Evolutionary conservation across 2,113 vertebrate genomes (phyloP).

Genomic region (Symphodus melops): DNA sequence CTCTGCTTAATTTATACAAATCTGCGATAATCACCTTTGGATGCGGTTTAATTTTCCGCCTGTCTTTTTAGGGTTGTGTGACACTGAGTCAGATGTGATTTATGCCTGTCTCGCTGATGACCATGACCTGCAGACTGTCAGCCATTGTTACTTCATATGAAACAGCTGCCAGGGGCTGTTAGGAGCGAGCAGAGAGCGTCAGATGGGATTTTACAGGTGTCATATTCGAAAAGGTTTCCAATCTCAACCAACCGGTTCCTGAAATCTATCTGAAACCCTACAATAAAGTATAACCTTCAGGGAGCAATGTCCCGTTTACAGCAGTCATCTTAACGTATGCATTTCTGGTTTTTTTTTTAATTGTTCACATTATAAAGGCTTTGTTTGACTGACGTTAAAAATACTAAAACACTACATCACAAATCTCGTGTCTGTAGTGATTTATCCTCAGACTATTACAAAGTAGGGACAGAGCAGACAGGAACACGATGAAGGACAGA

Average conservation of each 20-base stretch:
- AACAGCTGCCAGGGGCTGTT: constrained; percentile 67
- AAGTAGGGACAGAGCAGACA: constrained; percentile 9
- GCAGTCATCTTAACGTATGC: not conserved
- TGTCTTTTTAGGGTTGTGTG: constrained; percentile 46
- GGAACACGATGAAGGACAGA: constrained; percentile 10
- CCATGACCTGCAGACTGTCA: constrained; percentile 67
- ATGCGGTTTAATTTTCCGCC: constrained; percentile 37
- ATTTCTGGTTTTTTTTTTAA: not conserved
- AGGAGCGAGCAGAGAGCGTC: constrained; percentile 41
- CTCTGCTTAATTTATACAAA: constrained; percentile 18
- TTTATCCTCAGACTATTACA: not conserved
- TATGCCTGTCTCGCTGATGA: constrained; percentile 55
- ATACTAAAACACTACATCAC: constrained; percentile 1
- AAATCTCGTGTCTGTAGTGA: no score
- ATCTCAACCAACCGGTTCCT: constrained; percentile 9
- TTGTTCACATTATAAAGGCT: not conserved
- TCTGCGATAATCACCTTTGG: constrained; percentile 8
- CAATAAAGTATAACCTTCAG: not conserved
- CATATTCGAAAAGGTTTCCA: constrained; percentile 35
- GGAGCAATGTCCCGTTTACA: not conserved
- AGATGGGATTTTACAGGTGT: constrained; percentile 67
- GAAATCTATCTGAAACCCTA: constrained; percentile 1
- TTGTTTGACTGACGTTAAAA: not conserved
- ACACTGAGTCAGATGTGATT: constrained; percentile 40
- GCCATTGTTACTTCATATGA: constrained; percentile 63